Conservation (phyloP, 2,888 invertebrate genomes). For the Machimus atricapillus region DNA sequence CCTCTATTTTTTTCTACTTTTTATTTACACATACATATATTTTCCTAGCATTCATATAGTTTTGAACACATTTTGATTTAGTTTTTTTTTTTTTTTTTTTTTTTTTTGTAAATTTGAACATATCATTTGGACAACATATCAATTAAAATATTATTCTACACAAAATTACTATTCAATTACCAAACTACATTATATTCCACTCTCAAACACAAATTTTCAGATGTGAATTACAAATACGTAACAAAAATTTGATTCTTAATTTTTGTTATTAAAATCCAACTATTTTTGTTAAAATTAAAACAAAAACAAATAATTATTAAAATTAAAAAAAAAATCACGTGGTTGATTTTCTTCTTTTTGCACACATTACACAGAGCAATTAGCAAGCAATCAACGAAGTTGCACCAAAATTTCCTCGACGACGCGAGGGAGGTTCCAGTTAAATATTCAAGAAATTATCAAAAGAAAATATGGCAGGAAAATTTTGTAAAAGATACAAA, state of each 20-base stretch:
- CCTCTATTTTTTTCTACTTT: not conserved
- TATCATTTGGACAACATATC: not conserved
- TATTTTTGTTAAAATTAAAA: not conserved
- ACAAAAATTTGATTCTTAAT: not conserved
- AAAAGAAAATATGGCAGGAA: not conserved
- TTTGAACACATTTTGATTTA: not conserved
- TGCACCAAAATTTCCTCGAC: not conserved
- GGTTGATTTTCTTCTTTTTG: not conserved
- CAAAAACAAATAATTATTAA: not conserved
- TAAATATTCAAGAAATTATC: not conserved
- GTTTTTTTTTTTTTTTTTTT: too few species aligned
- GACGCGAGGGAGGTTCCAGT: not conserved
- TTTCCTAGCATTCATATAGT: not conserved
- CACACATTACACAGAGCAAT: not conserved
- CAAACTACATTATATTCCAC: not conserved
- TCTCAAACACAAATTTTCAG: not conserved
- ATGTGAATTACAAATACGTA: not conserved
- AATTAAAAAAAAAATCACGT: not conserved
- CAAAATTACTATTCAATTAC: not conserved
- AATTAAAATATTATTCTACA: not conserved
- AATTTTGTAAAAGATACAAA: not conserved
- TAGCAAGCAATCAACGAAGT: conserved; percentile 3
- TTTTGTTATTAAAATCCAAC: not conserved
- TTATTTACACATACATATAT: not conserved
- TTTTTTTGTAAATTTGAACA: not conserved